Evolutionary conservation across 2,888 invertebrate species (phyloP).

Genomic region (Lathronympha strigana): DNA sequence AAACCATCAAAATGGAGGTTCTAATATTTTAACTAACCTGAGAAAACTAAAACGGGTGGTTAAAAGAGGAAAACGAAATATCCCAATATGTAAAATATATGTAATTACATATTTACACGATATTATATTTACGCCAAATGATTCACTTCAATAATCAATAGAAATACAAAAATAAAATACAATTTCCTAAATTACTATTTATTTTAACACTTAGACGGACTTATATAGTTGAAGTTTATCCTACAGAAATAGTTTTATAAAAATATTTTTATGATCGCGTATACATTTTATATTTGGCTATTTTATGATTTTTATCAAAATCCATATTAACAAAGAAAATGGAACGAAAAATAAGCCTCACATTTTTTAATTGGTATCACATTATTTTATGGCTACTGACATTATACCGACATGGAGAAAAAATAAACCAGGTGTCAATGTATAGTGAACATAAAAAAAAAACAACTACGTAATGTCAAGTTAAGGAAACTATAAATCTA

Average conservation of each 20-base stretch:
- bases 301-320: constrained; percentile 1
- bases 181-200: constrained; percentile 14
- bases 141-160: neutral
- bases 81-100: too few species aligned
- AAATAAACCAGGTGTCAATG: neutral
- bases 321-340: neutral
- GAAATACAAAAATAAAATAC: neutral
- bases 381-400: too few species aligned
- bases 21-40: too few species aligned
- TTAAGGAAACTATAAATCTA: neutral
- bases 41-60: too few species aligned
- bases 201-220: constrained; percentile 7
- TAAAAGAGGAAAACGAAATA: too few species aligned
- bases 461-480: neutral
- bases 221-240: neutral
- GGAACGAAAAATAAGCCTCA: neutral
- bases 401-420: neutral
- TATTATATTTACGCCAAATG: too few species aligned
- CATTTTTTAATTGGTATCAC: neutral
- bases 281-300: constrained; percentile 11
- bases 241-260: constrained; percentile 17
- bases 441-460: neutral
- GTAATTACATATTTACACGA: too few species aligned
- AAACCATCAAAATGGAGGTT: too few species aligned
- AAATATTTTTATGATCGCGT: constrained; percentile 15